phyloP scores from a whole-genome alignment of 2,113 vertebrate species.

The Nycticryphes semicollaris region DNA sequence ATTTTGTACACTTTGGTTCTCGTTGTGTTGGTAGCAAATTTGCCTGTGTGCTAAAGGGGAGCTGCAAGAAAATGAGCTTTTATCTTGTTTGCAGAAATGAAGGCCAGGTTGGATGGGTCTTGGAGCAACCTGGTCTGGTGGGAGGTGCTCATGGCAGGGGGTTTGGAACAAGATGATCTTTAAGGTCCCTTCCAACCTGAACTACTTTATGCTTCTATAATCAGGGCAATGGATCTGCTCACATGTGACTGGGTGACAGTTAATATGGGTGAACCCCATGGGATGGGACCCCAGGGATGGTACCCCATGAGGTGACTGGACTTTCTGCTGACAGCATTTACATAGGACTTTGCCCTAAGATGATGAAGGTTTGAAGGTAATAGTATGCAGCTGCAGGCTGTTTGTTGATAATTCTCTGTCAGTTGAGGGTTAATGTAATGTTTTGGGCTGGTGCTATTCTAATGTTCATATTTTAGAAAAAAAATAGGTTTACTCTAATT shows the following conservation, averaged over 20 bases:
- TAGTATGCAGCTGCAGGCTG: background rate
- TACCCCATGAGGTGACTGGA: background rate
- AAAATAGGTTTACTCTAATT: background rate
- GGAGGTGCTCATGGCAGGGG: background rate
- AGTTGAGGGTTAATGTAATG: background rate
- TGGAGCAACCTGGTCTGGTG: background rate
- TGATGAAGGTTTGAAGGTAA: background rate
- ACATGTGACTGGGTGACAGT: accelerated
- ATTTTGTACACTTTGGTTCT: background rate
- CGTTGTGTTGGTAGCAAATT: background rate
- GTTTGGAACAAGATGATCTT: background rate
- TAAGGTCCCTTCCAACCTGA: background rate
- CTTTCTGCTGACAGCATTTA: background rate
- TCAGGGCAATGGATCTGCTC: background rate
- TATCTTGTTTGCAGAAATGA: background rate
- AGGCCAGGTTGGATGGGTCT: background rate
- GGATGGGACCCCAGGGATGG: no score
- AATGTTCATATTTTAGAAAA: background rate
- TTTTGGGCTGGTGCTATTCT: background rate
- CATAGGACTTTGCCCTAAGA: background rate
- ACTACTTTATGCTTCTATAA: background rate
- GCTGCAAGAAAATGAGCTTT: background rate
- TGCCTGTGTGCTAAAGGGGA: background rate
- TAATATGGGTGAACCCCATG: accelerated
- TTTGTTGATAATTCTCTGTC: background rate